Conservation (phyloP, 2,113 vertebrate genomes). For the Prionailurus viverrinus region DNA sequence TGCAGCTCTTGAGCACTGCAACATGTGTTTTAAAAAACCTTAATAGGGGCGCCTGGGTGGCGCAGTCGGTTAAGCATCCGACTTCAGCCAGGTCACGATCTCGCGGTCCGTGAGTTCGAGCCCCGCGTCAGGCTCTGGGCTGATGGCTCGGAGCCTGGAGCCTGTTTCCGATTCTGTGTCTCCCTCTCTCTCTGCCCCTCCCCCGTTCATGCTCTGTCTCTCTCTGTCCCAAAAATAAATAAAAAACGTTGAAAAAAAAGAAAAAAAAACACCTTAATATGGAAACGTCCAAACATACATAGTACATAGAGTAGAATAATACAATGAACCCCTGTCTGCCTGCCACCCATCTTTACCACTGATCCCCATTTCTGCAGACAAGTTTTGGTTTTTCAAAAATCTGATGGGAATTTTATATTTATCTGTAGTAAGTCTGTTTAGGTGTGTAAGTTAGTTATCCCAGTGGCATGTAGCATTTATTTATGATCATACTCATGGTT, state of each 20-base stretch:
- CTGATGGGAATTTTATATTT: background rate
- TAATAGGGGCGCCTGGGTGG: no score
- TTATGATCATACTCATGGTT: background rate
- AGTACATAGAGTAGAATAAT: background rate
- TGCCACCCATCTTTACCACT: background rate
- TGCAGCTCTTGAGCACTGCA: background rate
- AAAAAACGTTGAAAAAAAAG: no score
- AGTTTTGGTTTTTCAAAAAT: constrained; percentile 3
- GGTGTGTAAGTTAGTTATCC: background rate
- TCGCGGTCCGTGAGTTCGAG: no score
- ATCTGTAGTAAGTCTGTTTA: background rate
- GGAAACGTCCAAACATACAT: background rate
- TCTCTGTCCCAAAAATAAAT: no score
- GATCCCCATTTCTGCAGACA: background rate
- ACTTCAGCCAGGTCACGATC: no score
- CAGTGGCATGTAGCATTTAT: background rate
- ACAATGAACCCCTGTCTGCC: background rate
- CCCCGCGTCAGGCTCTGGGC: no score
- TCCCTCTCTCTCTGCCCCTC: no score
- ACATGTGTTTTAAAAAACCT: background rate
- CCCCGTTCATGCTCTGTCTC: no score
- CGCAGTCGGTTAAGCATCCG: no score
- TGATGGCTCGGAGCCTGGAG: no score
- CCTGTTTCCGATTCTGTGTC: no score
- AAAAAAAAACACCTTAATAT: background rate